Base-by-base conservation (phyloP, 2,113 vertebrate species). In the Pionites leucogaster region DNA sequence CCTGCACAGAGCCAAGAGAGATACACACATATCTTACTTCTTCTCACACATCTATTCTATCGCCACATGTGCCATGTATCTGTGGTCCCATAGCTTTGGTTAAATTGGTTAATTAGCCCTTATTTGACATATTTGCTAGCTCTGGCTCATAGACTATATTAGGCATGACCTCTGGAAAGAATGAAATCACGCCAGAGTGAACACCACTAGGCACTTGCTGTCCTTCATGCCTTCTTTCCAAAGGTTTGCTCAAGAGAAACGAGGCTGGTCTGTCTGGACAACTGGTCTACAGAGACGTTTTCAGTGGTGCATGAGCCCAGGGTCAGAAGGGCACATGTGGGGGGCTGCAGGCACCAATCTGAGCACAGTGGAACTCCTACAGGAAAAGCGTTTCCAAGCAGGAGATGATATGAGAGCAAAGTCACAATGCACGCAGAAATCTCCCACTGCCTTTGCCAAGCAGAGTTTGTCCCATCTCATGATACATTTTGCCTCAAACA, bases 111-210 rank as follows among this genome's bases (percentile, higher is more conserved):
- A 69, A 89, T 65, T 55, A 74, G n/a, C 65, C 87, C 50, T 88
- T 37, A 71, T 81, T 27, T 80, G 29, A 90, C 31, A 13, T 28
- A 92, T 31, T 78, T 87, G 41, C 57, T 35, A 76, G 77, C 24
- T 72, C 28, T 0, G 0, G 25, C 10, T 47, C 33, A 23, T 7
- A 55, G 33, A 57, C 20, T 12, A 64, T 39, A 55, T 27, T 24
- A 83, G 47, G 35, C 22, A 71, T 16, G 20, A 41, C 22, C 53
- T 86, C 44, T 74, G 55, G 46, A 71, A 37, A 68, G 85, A 53
- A 90, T 19, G 46, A 77, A 80, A 55, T 60, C 44, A 17, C 3
- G 11, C 25, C 28, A 28, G 46, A 63, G 52, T 4, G 16, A 88
- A 69, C 44, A 83, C 14, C 10, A 17, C 35, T 35, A 2, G 3